These are phyloP conservation scores for Rhea pennata DNA, from an alignment of 2,113 vertebrate species.

Conservation along the genomic window DNA sequence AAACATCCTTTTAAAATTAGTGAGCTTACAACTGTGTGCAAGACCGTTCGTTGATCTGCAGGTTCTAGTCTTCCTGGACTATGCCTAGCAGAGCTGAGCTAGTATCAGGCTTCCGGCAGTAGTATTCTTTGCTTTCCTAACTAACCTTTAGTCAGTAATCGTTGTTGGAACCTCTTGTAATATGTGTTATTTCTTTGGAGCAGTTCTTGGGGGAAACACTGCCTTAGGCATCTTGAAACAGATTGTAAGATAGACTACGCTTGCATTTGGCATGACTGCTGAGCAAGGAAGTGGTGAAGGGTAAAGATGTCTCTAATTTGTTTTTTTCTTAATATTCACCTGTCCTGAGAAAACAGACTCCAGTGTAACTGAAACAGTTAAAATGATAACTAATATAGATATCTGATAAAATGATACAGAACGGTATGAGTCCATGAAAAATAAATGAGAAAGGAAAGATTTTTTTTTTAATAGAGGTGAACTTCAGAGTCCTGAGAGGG, in stretches of 20 bases:
- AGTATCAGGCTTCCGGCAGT: no score
- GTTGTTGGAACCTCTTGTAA: not conserved
- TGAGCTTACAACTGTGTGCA: no score
- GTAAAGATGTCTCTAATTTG: no score
- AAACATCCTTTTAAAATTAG: no score
- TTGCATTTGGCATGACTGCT: not conserved
- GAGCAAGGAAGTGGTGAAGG: not conserved
- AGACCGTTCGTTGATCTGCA: no score
- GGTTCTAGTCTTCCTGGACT: no score
- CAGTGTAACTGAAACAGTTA: not conserved
- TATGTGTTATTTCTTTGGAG: not conserved
- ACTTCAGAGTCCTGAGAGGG: not conserved
- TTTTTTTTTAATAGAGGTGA: not conserved
- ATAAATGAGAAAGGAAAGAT: not conserved
- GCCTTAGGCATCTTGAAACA: not conserved
- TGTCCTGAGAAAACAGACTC: not conserved
- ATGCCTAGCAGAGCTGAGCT: no score
- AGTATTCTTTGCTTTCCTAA: no score
- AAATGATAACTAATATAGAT: not conserved
- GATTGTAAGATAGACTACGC: no score
- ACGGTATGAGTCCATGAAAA: not conserved
- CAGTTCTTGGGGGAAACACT: not conserved
- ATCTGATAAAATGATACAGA: no score
- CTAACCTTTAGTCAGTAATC: no score
- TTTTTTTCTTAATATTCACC: not conserved